Base-by-base conservation (phyloP, 2,888 invertebrate genomes). In the Hoplodrina blanda region DNA sequence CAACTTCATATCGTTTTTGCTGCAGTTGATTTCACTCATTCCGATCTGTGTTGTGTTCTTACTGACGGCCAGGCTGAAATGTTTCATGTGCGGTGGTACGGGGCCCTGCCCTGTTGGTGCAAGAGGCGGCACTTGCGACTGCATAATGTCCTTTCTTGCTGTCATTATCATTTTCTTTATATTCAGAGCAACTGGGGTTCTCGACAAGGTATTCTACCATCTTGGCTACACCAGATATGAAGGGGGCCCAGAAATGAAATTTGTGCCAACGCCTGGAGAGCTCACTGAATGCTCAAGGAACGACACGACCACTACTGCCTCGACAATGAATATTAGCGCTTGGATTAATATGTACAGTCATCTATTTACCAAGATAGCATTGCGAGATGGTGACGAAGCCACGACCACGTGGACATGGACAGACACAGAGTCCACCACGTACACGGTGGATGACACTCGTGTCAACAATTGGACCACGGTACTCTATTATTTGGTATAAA, bases 31-130 rank as follows among this genome's bases (percentile, higher is more conserved):
- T 70, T 94, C 95, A 0, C 87, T 95, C 0, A 85, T 95, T 81
- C 95, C 95, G 0, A 93, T 95, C 59, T 95, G 95, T 73, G 62
- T 91, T 3, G 91, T 94, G 19, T 95, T 95, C 53, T 61, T 94
- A 3, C 55, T 93, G 4, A 92, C 94, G 8, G 87, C 94, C 1
- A 86, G 89, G 44, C 83, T 94, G 41, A 93, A 92, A 69, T 93
- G 94, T 70, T 91, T 93, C 52, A 89, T 94, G 90, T 94, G 95
- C 49, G 92, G 94, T 0, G 94, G 95, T 0, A 92, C 94, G 0
- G 94, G 94, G 0, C 89, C 91, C 0, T 93, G 94, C 30, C 91
- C 92, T 0, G 90, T 91, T 2, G 71, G 71, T 11, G 90, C 89
- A 52, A 88, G 94, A 54, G 91, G 94, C 0, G 93, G 94, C 0